Percentiles rank a stretch among this genome's conserved stretches.
Evolutionary conservation across 2,797 vertebrate genomes (phyloP).

Genomic region (Champsocephalus esox): DNA sequence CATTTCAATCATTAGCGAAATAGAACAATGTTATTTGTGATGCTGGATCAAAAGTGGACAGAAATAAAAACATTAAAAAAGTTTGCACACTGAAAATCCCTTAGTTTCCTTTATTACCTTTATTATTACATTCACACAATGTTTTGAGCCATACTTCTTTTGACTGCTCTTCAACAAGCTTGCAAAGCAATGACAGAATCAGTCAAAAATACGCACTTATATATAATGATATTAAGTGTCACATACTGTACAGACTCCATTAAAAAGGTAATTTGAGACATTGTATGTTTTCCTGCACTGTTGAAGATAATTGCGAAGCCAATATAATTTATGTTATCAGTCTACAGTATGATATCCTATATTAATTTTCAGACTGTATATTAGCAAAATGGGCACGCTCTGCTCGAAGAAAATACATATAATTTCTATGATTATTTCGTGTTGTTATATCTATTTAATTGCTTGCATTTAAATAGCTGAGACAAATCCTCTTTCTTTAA

Average conservation of each 20-base stretch:
- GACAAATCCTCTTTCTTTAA: not conserved
- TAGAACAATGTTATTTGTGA: too few relatives aligned
- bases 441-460: constrained; percentile 10
- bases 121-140: too few relatives aligned
- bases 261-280: constrained; percentile 24
- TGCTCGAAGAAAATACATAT: constrained; percentile 7
- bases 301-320: constrained; percentile 32
- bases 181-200: not conserved
- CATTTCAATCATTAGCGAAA: too few relatives aligned
- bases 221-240: constrained; percentile 5
- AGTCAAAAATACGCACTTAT: not conserved
- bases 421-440: not conserved
- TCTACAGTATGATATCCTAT: not conserved
- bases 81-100: too few relatives aligned
- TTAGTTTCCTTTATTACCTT: too few relatives aligned
- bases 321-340: constrained; percentile 12
- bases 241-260: constrained; percentile 8
- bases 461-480: not conserved
- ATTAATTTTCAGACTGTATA: constrained; percentile 23
- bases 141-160: too few relatives aligned
- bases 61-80: too few relatives aligned
- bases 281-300: constrained; percentile 12
- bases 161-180: not conserved
- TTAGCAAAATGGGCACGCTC: not conserved
- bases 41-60: too few relatives aligned